Evolutionary conservation across 2,888 invertebrate genomes (phyloP).

Genomic region (Trichacis sp.): DNA sequence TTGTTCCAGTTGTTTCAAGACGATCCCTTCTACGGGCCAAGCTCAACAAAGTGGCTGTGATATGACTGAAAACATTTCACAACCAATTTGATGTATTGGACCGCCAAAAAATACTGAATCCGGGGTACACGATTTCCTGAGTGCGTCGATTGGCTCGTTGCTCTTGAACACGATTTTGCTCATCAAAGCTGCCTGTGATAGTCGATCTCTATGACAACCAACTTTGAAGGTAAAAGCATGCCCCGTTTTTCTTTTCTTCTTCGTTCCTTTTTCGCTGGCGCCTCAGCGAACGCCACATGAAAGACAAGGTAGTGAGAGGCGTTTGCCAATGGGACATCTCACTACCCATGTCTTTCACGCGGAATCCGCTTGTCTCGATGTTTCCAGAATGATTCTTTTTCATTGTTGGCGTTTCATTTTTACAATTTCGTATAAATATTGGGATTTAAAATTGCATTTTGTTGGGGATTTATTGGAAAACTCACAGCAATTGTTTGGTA

Average conservation of each 20-base stretch:
- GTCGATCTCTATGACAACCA: slow-evolving; percentile 84
- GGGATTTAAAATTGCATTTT: too few relatives aligned
- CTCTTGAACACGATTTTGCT: slow-evolving; percentile 77
- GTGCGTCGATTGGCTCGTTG: slow-evolving; percentile 52
- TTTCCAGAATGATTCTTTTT: slow-evolving; percentile 1
- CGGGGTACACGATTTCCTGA: too few relatives aligned
- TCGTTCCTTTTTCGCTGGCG: slow-evolving; percentile 1
- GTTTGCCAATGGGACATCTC: slow-evolving; percentile 84
- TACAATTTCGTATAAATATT: too few relatives aligned
- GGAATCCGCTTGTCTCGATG: slow-evolving; percentile 68
- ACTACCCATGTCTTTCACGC: slow-evolving; percentile 98
- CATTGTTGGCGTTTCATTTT: too few relatives aligned
- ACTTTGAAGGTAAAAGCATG: slow-evolving; percentile 81
- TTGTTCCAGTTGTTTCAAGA: too few relatives aligned
- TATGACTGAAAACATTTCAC: slow-evolving; percentile 86
- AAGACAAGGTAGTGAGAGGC: slow-evolving; percentile 99
- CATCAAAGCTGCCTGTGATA: slow-evolving; percentile 98
- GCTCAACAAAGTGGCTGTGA: slow-evolving; percentile 99
- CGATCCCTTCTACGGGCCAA: slow-evolving; percentile 72
- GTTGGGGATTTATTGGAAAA: too few relatives aligned
- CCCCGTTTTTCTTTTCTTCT: slow-evolving; percentile 45
- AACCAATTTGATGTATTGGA: slow-evolving; percentile 88
- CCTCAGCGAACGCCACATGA: slow-evolving; percentile 78
- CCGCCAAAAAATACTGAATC: too few relatives aligned
- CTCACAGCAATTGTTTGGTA: slow-evolving; percentile 74